phyloP scores from a whole-genome alignment of 2,888 invertebrate genomes.

The Lasioglossum pauxillum region DNA sequence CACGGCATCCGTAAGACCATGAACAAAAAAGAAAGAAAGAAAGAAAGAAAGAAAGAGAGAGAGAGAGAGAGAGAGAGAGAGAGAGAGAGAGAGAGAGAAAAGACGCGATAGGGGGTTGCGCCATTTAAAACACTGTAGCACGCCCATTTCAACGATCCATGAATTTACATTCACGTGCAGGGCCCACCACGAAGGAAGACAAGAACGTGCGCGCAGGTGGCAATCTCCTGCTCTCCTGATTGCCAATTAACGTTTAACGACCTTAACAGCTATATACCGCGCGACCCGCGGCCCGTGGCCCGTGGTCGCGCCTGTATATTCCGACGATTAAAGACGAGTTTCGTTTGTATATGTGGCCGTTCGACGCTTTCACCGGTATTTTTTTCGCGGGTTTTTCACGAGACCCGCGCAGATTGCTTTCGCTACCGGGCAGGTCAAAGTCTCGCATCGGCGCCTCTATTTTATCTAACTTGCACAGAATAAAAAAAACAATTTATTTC shows the following conservation, averaged over 20 bases:
- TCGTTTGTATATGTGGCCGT: neutral
- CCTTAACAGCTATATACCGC: conserved; percentile 48
- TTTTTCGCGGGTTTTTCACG: neutral
- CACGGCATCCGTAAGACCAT: neutral
- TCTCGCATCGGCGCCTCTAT: neutral
- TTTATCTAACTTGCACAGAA: neutral
- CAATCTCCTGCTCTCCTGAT: conserved; percentile 69
- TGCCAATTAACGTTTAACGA: conserved; percentile 70
- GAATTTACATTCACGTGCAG: conserved; percentile 43
- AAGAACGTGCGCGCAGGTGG: conserved; percentile 58
- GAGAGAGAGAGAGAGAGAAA: neutral
- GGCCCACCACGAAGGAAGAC: conserved; percentile 24
- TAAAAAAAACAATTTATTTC: neutral
- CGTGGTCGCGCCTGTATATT: conserved; percentile 17
- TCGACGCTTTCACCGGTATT: neutral
- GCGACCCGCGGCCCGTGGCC: neutral
- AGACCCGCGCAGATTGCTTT: neutral
- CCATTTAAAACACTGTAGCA: conserved; percentile 12
- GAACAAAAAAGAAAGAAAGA: neutral
- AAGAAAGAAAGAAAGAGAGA: too few species aligned
- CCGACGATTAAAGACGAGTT: conserved; percentile 28
- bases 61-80: too few species aligned
- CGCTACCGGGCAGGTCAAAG: neutral
- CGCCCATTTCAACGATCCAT: conserved; percentile 17
- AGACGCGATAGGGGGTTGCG: neutral